Percentiles rank a stretch among this genome's conserved stretches.
These are phyloP conservation scores for Choreutis nemorana DNA, from an alignment of 2,888 invertebrate species.

Conservation along the genomic window DNA sequence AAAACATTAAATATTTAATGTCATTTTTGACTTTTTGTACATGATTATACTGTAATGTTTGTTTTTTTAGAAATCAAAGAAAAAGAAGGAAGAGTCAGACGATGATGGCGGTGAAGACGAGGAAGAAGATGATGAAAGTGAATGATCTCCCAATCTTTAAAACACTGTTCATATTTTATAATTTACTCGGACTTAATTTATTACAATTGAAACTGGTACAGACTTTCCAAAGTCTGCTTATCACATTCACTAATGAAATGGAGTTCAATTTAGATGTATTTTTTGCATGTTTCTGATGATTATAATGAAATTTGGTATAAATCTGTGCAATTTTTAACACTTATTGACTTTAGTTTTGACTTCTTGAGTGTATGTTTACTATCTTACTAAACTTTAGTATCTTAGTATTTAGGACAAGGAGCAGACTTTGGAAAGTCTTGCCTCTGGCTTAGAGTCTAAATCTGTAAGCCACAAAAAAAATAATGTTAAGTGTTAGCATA, in stretches of 20 bases:
- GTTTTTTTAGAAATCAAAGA: constrained; percentile 47
- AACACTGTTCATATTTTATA: constrained; percentile 63
- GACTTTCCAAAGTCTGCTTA: constrained; percentile 64
- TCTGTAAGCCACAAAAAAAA: constrained; percentile 56
- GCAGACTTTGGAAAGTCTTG: constrained; percentile 62
- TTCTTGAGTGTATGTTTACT: constrained; percentile 35
- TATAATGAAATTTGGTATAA: constrained; percentile 30
- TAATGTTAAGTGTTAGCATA: constrained; percentile 66
- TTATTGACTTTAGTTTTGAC: constrained; percentile 32
- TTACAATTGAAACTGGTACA: constrained; percentile 61
- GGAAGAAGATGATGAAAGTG: constrained; percentile 71
- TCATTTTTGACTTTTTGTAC: not conserved
- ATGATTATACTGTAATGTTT: constrained; percentile 3
- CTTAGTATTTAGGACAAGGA: no score
- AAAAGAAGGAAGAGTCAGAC: constrained; percentile 71
- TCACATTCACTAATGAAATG: no score
- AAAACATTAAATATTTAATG: no score
- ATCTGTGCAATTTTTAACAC: constrained; percentile 41
- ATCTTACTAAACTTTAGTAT: no score
- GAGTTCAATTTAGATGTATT: no score
- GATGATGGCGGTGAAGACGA: constrained; percentile 69
- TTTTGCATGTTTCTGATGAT: constrained; percentile 22
- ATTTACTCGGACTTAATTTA: constrained; percentile 67
- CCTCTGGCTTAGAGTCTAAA: constrained; percentile 57
- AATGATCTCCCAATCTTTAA: constrained; percentile 62